phyloP scores from a whole-genome alignment of 2,797 vertebrate species.

The Notamacropus eugenii region DNA sequence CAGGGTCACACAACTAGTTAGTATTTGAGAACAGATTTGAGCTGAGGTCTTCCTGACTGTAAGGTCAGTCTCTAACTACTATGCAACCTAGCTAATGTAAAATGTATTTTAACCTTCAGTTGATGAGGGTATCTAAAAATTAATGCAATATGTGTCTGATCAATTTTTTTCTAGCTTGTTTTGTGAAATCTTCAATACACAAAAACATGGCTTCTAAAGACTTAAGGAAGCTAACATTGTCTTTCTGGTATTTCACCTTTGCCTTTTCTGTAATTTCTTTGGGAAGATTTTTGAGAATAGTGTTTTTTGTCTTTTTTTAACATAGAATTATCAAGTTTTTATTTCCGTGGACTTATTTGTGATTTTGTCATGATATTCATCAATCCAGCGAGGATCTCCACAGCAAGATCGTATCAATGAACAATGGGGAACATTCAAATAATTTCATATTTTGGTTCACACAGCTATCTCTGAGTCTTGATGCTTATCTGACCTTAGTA shows the following conservation, averaged over 20 bases:
- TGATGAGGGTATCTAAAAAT: conserved; percentile 43
- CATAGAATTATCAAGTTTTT: conserved; percentile 20
- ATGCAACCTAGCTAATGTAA: background rate
- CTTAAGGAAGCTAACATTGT: conserved; percentile 45
- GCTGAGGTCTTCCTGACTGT: background rate
- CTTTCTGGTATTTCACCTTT: conserved; percentile 59
- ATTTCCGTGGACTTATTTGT: conserved; percentile 27
- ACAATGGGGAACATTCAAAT: background rate
- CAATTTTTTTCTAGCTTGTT: background rate
- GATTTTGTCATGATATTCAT: conserved; percentile 34
- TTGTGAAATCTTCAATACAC: conserved; percentile 28
- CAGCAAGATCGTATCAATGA: background rate
- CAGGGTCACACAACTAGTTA: background rate
- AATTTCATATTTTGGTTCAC: conserved; percentile 29
- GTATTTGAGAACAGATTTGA: background rate
- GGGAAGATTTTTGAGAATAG: background rate
- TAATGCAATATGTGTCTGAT: conserved; percentile 3
- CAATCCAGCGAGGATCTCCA: background rate
- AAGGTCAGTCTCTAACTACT: background rate
- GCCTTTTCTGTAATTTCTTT: conserved; percentile 10
- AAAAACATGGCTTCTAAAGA: conserved; percentile 19
- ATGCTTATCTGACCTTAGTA: background rate
- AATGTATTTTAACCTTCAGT: conserved; percentile 8
- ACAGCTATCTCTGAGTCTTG: background rate
- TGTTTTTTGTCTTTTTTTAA: background rate